A percentile compares a stretch with the other conserved stretches of the same genome.
These are phyloP conservation scores for Amphimallon solstitiale DNA, from an alignment of 2,888 invertebrate genomes.

Conservation along the genomic window DNA sequence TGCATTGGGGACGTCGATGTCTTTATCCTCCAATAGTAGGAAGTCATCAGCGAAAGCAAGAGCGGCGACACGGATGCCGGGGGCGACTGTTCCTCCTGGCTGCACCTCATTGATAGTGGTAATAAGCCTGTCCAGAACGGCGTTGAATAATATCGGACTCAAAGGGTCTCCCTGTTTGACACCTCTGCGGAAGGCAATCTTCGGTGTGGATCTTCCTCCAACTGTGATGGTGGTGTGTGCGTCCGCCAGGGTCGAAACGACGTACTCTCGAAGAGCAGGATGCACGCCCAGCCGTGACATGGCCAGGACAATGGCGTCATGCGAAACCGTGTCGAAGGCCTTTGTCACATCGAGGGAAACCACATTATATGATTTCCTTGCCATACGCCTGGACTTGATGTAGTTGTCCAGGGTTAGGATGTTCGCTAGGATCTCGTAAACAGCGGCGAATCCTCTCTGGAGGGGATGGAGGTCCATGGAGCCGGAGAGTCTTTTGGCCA, in stretches of 20 bases:
- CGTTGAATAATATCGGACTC: conserved; percentile 48
- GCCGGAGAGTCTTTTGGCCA: conserved; percentile 45
- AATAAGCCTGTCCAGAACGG: conserved; percentile 47
- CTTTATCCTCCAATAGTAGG: conserved; percentile 52
- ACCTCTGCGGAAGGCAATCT: not conserved
- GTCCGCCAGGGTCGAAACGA: not conserved
- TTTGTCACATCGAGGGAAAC: conserved; percentile 48
- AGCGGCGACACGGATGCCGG: too few relatives aligned
- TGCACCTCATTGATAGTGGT: conserved; percentile 49
- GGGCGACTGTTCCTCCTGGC: too few relatives aligned
- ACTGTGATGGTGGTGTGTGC: conserved; percentile 42
- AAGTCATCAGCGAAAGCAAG: conserved; percentile 59
- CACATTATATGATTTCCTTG: conserved; percentile 45
- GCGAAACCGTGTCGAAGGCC: not conserved
- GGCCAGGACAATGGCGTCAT: too few relatives aligned
- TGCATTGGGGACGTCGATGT: conserved; percentile 48
- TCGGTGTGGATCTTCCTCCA: not conserved
- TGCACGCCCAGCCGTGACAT: too few relatives aligned
- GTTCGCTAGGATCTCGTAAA: conserved; percentile 57
- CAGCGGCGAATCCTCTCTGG: conserved; percentile 47
- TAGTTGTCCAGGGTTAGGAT: conserved; percentile 48
- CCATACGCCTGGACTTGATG: not conserved
- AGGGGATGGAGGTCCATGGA: conserved; percentile 27
- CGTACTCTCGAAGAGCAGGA: too few relatives aligned
- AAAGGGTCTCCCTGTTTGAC: conserved; percentile 59